Evolutionary conservation across 1,140 invertebrate species (phyloP).

Genomic region (Drosophila orena): DNA sequence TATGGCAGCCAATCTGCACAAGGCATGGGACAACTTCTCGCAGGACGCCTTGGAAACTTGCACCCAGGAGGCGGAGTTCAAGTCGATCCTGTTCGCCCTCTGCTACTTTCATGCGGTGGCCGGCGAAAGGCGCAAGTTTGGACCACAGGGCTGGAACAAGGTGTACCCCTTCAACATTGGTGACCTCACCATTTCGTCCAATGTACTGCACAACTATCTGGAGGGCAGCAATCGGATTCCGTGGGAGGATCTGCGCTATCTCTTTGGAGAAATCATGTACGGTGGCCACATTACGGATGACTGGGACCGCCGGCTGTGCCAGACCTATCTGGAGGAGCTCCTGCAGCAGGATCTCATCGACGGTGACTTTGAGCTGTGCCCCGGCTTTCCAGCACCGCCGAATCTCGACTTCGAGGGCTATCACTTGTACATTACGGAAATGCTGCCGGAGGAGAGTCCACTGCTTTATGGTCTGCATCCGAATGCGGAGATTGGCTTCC

Average conservation of each 20-base stretch:
- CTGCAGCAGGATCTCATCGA: slow-evolving; percentile 94
- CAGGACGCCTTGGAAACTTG: slow-evolving; percentile 97
- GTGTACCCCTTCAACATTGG: slow-evolving; percentile 93
- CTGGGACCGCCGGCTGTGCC: slow-evolving; percentile 95
- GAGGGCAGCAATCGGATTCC: slow-evolving; percentile 95
- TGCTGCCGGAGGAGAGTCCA: slow-evolving; percentile 94
- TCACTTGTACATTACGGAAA: slow-evolving; percentile 95
- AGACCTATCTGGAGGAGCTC: slow-evolving; percentile 95
- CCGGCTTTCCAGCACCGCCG: slow-evolving; percentile 93
- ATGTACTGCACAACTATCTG: slow-evolving; percentile 96
- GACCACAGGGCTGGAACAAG: slow-evolving; percentile 97
- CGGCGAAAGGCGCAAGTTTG: slow-evolving; percentile 96
- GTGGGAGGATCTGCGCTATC: slow-evolving; percentile 96
- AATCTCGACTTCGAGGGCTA: slow-evolving; percentile 95
- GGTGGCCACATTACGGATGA: slow-evolving; percentile 98
- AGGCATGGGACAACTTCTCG: slow-evolving; percentile 96
- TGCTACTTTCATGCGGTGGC: slow-evolving; percentile 99
- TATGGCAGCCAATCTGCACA: slow-evolving; percentile 97
- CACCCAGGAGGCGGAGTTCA: slow-evolving; percentile 97
- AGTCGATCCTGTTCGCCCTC: slow-evolving; percentile 95
- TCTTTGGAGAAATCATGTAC: slow-evolving; percentile 99
- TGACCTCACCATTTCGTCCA: slow-evolving; percentile 96
- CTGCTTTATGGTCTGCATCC: slow-evolving; percentile 96
- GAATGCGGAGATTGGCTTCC: slow-evolving; percentile 97
- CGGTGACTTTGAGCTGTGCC: slow-evolving; percentile 93